Percentiles rank a stretch among this genome's conserved stretches.
Evolutionary conservation across 2,797 vertebrate genomes (phyloP).

Genomic region (Catamblyrhynchus diadema): DNA sequence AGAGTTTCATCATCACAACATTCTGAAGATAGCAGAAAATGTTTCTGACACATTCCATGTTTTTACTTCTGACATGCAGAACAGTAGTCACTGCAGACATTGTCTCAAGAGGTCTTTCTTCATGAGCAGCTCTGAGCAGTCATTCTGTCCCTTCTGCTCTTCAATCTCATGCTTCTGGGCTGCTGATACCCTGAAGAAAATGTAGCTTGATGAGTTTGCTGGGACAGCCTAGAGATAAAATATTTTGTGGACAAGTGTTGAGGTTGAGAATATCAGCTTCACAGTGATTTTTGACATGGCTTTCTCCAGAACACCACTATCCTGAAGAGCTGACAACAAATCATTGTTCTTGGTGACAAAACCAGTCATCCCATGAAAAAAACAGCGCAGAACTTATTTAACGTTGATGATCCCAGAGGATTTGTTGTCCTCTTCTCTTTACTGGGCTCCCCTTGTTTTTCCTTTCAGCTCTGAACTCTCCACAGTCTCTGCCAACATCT

Average conservation of each 20-base stretch:
- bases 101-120: accelerated
- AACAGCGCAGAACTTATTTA: background rate
- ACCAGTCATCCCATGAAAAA: background rate
- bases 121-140: background rate
- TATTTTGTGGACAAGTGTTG: background rate
- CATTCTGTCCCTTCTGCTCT: background rate
- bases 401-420: background rate
- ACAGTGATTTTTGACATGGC: background rate
- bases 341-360: background rate
- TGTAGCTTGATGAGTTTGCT: background rate
- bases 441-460: background rate
- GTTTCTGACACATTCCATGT: background rate
- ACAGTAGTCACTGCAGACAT: background rate
- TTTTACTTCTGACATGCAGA: background rate
- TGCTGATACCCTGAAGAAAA: background rate
- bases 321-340: background rate
- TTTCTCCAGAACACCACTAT: background rate
- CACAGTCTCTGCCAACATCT: accelerated
- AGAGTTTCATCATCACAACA: background rate
- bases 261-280: background rate
- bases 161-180: background rate
- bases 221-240: background rate
- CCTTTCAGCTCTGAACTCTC: background rate
- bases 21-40: background rate
- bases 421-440: background rate